Percentiles rank a stretch among this genome's conserved stretches.
phyloP scores from a whole-genome alignment of 2,113 vertebrate genomes.

The Artemisiospiza belli region DNA sequence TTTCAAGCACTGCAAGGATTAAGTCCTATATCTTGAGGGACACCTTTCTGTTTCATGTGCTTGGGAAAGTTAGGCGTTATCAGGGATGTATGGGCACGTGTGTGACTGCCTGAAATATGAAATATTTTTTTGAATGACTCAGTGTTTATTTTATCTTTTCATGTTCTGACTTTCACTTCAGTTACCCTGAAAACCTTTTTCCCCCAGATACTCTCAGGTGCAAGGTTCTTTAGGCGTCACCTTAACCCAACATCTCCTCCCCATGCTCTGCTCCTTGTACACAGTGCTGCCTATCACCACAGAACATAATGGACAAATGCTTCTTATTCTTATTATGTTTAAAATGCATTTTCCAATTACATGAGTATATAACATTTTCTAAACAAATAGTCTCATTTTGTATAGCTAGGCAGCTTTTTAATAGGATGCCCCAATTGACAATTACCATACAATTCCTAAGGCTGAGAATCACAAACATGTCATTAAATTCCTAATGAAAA shows the following conservation, averaged over 20 bases:
- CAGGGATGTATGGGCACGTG: neutral
- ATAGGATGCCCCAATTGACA: neutral
- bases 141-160: neutral
- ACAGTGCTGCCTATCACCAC: neutral
- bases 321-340: neutral
- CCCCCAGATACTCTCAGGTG: neutral
- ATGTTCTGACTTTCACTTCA: neutral
- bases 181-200: neutral
- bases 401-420: constrained; percentile 28
- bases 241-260: neutral
- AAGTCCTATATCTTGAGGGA: neutral
- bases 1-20: neutral
- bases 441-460: constrained; percentile 2
- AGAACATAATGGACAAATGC: neutral
- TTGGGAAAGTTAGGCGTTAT: neutral
- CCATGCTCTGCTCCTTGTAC: fast-evolving
- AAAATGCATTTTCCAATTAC: constrained; percentile 40
- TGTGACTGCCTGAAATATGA: neutral
- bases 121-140: neutral
- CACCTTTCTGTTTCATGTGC: neutral
- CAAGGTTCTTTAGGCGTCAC: neutral
- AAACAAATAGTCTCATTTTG: constrained; percentile 46
- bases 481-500: constrained; percentile 30
- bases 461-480: neutral
- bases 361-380: neutral